A percentile compares a stretch with the other conserved stretches of the same genome.
These are phyloP conservation scores for Sphaeramia orbicularis DNA, from an alignment of 2,797 vertebrate species.

Conservation along the genomic window DNA sequence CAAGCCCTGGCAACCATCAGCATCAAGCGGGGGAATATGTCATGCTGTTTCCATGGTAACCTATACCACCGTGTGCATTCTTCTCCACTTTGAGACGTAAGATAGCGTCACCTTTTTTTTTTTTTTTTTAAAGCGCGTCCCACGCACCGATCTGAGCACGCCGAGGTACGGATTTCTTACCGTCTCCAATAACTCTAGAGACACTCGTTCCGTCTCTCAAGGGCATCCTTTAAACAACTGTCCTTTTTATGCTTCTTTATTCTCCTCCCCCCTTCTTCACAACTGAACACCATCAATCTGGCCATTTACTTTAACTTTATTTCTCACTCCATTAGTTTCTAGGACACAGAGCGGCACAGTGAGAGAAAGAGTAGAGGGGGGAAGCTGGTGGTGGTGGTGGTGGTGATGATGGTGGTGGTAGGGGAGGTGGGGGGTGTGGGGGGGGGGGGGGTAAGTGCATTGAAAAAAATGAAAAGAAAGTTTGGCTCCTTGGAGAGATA, in stretches of 20 bases:
- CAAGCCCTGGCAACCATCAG: neutral
- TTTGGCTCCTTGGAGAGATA: constrained; percentile 80
- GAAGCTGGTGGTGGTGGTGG: neutral
- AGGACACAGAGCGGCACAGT: constrained; percentile 66
- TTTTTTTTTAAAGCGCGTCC: neutral
- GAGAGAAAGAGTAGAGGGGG: constrained; percentile 10
- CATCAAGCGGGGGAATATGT: constrained; percentile 13
- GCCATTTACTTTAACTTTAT: constrained; percentile 84
- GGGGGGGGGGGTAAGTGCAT: constrained; percentile 3
- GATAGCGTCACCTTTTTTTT: constrained; percentile 1
- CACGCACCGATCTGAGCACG: neutral
- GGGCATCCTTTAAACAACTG: constrained; percentile 77
- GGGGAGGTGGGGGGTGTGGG: no score
- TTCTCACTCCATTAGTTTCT: constrained; percentile 86
- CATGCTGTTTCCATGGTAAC: constrained; percentile 65
- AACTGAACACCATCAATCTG: constrained; percentile 79
- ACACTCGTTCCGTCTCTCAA: constrained; percentile 59
- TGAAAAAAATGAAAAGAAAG: constrained; percentile 68
- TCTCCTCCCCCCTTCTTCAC: constrained; percentile 41
- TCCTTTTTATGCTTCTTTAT: constrained; percentile 65
- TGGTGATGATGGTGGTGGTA: no score
- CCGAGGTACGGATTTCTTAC: neutral
- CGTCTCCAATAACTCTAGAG: constrained; percentile 39
- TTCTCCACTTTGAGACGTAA: neutral
- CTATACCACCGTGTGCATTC: neutral